phyloP scores from a whole-genome alignment of 2,113 vertebrate species.

The Leptodactylus fuscus region DNA sequence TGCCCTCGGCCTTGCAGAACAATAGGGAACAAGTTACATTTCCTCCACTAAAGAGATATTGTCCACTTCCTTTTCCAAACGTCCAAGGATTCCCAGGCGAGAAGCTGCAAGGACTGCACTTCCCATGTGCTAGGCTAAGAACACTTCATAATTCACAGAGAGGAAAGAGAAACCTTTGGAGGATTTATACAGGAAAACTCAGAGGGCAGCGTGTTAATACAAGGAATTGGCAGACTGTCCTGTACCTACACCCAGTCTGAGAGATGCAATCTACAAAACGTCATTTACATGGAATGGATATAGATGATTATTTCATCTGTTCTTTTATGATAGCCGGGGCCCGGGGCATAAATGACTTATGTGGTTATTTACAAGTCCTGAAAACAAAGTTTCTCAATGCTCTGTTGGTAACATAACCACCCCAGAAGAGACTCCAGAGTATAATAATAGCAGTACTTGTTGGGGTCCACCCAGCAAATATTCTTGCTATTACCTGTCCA shows the following conservation, averaged over 20 bases:
- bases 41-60: constrained; percentile 47
- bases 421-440: too few relatives aligned
- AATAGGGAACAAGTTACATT: constrained; percentile 55
- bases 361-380: constrained; percentile 11
- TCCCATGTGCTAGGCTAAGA: constrained; percentile 51
- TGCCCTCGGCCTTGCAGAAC: constrained; percentile 24
- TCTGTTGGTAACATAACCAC: constrained; percentile 33
- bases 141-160: constrained; percentile 33
- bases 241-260: constrained; percentile 10
- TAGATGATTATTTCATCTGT: constrained; percentile 20
- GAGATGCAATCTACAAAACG: background rate
- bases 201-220: constrained; percentile 45
- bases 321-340: constrained; percentile 25
- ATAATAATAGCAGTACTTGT: too few relatives aligned
- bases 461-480: too few relatives aligned
- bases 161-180: constrained; percentile 54
- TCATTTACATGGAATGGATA: constrained; percentile 1
- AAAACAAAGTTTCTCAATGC: background rate
- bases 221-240: constrained; percentile 18
- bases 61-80: constrained; percentile 47
- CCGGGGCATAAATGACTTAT: background rate
- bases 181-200: constrained; percentile 51
- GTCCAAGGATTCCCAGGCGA: constrained; percentile 29
- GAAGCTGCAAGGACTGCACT: constrained; percentile 25
- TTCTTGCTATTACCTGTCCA: too few relatives aligned